phyloP scores from a whole-genome alignment of 2,113 vertebrate genomes.

The Centrocercus urophasianus region DNA sequence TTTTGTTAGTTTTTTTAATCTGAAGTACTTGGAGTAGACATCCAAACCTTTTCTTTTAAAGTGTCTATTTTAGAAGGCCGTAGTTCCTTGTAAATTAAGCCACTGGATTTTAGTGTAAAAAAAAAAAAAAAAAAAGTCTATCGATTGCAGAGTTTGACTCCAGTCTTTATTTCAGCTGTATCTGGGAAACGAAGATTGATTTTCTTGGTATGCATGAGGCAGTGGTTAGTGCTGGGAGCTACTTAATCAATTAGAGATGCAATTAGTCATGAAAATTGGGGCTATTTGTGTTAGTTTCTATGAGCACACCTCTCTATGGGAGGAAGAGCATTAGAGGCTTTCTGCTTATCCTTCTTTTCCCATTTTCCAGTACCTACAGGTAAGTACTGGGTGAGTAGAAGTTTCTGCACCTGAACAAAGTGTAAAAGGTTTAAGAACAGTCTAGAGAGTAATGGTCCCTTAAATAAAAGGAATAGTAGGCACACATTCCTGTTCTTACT shows the following conservation, averaged over 20 bases:
- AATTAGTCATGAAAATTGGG: neutral
- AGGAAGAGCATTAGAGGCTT: neutral
- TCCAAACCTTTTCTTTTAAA: neutral
- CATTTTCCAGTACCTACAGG: neutral
- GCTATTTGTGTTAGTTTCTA: neutral
- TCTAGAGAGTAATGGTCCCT: rapidly evolving
- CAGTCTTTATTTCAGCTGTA: neutral
- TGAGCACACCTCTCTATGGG: neutral
- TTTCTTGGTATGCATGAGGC: neutral
- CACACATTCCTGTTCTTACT: rapidly evolving
- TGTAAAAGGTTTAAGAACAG: neutral
- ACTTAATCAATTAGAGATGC: neutral
- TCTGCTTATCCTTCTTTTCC: neutral
- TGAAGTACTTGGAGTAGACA: neutral
- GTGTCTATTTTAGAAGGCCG: neutral
- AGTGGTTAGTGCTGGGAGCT: neutral
- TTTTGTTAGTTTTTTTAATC: neutral
- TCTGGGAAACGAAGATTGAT: neutral
- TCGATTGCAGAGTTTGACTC: rapidly evolving
- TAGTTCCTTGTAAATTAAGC: neutral
- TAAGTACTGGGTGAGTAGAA: neutral
- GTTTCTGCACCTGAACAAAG: neutral
- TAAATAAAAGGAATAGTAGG: neutral
- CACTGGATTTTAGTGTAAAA: neutral
- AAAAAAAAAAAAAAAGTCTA: neutral